A percentile compares a stretch with the other conserved stretches of the same genome.
phyloP scores from a whole-genome alignment of 2,113 vertebrate species.

The Callopanchax toddi region DNA sequence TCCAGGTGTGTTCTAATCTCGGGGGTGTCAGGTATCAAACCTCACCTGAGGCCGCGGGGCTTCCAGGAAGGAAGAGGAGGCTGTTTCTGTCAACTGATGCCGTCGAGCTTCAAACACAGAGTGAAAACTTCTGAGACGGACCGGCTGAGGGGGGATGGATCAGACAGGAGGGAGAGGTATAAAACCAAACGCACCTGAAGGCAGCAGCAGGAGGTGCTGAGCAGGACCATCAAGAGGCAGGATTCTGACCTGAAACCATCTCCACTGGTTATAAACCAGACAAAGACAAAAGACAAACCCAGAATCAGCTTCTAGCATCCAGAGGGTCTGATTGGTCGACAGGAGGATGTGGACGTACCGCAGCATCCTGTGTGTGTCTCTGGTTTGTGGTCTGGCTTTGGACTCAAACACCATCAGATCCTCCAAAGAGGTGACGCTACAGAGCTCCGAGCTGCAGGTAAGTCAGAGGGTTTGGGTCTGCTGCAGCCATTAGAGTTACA shows the following conservation, averaged over 20 bases:
- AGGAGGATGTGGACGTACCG: slow-evolving; percentile 45
- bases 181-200: slow-evolving; percentile 40
- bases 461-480: too few species aligned
- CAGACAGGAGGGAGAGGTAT: slow-evolving; percentile 43
- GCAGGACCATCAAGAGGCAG: background rate
- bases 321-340: background rate
- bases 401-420: slow-evolving; percentile 78
- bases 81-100: slow-evolving; percentile 59
- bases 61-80: slow-evolving; percentile 67
- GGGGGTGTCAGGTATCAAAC: slow-evolving; percentile 66
- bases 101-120: slow-evolving; percentile 61
- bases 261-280: too few species aligned
- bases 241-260: background rate
- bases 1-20: slow-evolving; percentile 68
- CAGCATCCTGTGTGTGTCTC: slow-evolving; percentile 45
- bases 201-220: slow-evolving; percentile 27
- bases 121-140: slow-evolving; percentile 44
- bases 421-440: slow-evolving; percentile 56
- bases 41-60: slow-evolving; percentile 50
- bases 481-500: too few species aligned
- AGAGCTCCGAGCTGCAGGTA: slow-evolving; percentile 37
- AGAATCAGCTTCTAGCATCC: too few species aligned
- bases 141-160: slow-evolving; percentile 37
- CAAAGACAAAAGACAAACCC: too few species aligned
- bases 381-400: slow-evolving; percentile 61